Evolutionary conservation across 1,140 invertebrate species (phyloP), one percentile per base, ranked within the genome.

Genomic region (Zelostemma sp.): DNA sequence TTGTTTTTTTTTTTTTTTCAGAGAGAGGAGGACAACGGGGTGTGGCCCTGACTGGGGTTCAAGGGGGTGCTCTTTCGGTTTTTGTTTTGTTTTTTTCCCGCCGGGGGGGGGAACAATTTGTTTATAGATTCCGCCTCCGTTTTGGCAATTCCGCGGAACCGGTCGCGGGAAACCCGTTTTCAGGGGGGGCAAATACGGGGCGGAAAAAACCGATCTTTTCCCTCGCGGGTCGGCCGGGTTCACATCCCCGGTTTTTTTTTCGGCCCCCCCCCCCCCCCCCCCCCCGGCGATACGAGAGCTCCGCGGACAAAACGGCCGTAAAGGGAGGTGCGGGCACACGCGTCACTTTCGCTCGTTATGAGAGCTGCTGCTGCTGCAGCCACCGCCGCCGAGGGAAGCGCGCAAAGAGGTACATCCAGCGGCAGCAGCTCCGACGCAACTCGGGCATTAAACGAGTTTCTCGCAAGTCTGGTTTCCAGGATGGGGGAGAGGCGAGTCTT

Each of bases 281-380:
- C n/a, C n/a, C n/a, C n/a, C n/a, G 17, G 51, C 9, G 12, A 38
- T 16, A 41, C 25, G 18, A 12, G 41, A 61, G 40, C 45, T 12
- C 41, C 49, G 49, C 55, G 33, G 49, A 57, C 60, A 31, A 31
- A 31, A 31, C 28, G 28, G 28, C 11, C 28, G 11, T 31, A 31
- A 31, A 31, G 28, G 28, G 28, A 31, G 28, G 28, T 31, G 28
- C 28, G 28, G 28, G 28, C 28, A 31, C 28, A 17, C 66, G 60
- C 63, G 49, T 70, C 66, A 76, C 74, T 76, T 76, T 74, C 74
- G 66, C 74, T 74, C 72, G 63, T 72, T 76, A 76, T 68, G 72
- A 74, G 65, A 73, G 66, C 51, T 48, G 60, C 60, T 55, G 45
- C 61, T 6, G 61, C 38, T 12, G 35, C 18, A 17, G 51, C 38